phyloP scores from a whole-genome alignment of 1,140 invertebrate genomes.

The Dendroctonus ponderosae region DNA sequence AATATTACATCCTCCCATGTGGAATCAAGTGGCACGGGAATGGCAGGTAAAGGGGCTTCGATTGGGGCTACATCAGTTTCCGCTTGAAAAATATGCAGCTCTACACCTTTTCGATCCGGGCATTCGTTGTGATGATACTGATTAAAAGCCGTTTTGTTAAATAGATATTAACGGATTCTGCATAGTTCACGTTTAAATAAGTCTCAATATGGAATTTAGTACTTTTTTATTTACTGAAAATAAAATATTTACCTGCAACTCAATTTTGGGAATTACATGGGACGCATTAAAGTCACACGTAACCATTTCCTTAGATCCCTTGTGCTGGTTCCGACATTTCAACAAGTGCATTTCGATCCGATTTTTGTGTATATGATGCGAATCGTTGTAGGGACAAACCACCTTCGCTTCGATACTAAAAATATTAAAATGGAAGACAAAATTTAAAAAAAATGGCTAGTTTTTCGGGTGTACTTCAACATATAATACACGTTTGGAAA shows the following conservation, averaged over 20 bases:
- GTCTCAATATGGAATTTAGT: background rate
- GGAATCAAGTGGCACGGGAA: conserved; percentile 16
- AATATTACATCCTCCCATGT: conserved; percentile 27
- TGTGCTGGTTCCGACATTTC: conserved; percentile 15
- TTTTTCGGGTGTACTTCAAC: too few relatives aligned
- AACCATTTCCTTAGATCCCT: background rate
- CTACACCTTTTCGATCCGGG: conserved; percentile 13
- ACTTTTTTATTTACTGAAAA: background rate
- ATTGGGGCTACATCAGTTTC: background rate
- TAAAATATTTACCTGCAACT: conserved; percentile 18
- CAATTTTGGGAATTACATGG: conserved; percentile 15
- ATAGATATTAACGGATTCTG: background rate
- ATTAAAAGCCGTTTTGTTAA: background rate
- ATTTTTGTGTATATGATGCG: conserved; percentile 22
- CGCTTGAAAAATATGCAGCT: conserved; percentile 11
- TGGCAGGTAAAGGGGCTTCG: background rate
- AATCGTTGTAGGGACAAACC: conserved; percentile 20
- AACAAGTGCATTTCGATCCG: conserved; percentile 21
- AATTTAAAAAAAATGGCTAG: too few relatives aligned
- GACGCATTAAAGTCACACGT: conserved; percentile 23
- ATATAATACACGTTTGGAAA: too few relatives aligned
- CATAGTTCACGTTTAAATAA: background rate
- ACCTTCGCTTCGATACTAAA: conserved; percentile 23
- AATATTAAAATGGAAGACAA: background rate
- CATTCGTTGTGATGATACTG: conserved; percentile 23